phyloP scores from a whole-genome alignment of 1,140 invertebrate genomes.

The Drosophila ogumai region DNA sequence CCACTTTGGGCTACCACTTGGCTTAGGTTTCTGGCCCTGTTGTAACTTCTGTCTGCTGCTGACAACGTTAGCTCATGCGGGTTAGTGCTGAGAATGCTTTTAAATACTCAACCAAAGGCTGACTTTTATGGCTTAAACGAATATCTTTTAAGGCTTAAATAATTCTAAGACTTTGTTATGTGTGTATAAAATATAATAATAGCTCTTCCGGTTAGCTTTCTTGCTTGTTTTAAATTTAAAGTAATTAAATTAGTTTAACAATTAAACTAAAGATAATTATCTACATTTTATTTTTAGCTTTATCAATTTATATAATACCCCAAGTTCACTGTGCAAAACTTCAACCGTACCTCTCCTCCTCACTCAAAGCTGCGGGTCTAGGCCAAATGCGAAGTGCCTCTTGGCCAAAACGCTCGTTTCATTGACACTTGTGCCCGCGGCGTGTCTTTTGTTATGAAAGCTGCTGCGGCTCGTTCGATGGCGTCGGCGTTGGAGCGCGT shows the following conservation, averaged over 20 bases:
- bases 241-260: not conserved
- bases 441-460: conserved; percentile 69
- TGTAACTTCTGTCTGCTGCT: conserved; percentile 19
- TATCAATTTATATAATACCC: not conserved
- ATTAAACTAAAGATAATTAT: not conserved
- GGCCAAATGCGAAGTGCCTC: conserved; percentile 35
- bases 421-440: conserved; percentile 78
- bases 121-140: conserved; percentile 13
- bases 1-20: conserved; percentile 53
- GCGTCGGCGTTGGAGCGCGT: conserved; percentile 53
- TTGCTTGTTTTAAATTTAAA: not conserved
- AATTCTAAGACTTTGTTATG: not conserved
- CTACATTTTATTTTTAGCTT: too few relatives aligned
- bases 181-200: not conserved
- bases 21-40: conserved; percentile 38
- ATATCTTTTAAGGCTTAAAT: not conserved
- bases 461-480: conserved; percentile 41
- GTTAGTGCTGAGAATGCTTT: conserved; percentile 11
- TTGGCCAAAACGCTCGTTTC: conserved; percentile 63
- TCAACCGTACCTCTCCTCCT: conserved; percentile 17
- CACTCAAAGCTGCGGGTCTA: conserved; percentile 34
- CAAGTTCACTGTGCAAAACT: not conserved
- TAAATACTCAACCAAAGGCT: not conserved
- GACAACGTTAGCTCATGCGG: conserved; percentile 6
- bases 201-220: not conserved